These are phyloP conservation scores for Trichoplusia ni DNA, from an alignment of 1,140 invertebrate genomes.

Conservation along the genomic window DNA sequence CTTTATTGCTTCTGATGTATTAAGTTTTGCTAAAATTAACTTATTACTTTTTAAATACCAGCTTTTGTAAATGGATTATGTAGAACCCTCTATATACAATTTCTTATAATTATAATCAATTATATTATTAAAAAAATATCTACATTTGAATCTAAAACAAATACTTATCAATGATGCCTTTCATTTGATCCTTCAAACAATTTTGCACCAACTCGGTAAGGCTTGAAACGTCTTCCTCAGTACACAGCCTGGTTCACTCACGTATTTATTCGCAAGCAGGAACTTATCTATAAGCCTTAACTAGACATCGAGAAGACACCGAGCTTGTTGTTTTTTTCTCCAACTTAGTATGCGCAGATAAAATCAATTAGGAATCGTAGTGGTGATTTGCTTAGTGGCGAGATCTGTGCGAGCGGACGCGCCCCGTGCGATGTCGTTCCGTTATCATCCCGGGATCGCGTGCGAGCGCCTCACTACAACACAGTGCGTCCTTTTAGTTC, in stretches of 20 bases:
- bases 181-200: not conserved
- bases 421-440: conserved; percentile 44
- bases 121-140: no score
- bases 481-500: conserved; percentile 28
- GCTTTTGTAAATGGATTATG: no score
- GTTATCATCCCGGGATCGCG: conserved; percentile 51
- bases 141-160: no score
- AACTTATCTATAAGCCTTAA: conserved; percentile 2
- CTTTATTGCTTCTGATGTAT: no score
- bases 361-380: conserved; percentile 64
- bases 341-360: conserved; percentile 52
- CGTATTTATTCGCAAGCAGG: not conserved
- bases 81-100: no score
- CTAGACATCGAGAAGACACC: not conserved
- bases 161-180: not conserved
- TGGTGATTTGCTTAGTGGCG: conserved; percentile 55
- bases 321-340: conserved; percentile 10
- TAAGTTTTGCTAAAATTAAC: no score
- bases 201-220: not conserved
- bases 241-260: not conserved
- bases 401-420: conserved; percentile 55
- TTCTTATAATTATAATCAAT: no score
- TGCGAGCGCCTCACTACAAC: conserved; percentile 27
- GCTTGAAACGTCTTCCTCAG: not conserved
- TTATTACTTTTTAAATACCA: no score